Evolutionary conservation across 2,113 vertebrate genomes (phyloP), one percentile per base, ranked within the genome.

Genomic region (Cervus canadensis): DNA sequence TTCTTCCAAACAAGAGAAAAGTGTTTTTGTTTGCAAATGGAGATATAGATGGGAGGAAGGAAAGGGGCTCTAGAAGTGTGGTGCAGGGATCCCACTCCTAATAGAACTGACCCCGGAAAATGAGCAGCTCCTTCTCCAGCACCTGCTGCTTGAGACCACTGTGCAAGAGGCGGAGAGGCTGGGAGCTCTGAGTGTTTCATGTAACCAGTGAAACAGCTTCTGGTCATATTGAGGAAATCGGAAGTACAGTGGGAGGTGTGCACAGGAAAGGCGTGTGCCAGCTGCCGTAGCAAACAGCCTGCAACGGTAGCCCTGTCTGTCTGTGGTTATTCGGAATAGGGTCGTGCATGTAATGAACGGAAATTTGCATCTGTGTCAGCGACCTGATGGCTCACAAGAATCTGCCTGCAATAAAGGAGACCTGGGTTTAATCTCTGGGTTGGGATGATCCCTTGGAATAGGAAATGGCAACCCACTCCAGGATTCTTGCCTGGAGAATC

Each of bases 241-340:
- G 17, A 84, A 33, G 16, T 10, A 0, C 2, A 2, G 23, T 6
- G 13, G 23, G n/a, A 71, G 3, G 25, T 17, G 4, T n/a, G 21
- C 43, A n/a, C 10, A 6, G 7, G 4, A 43, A 3, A 12, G 21
- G 26, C 21, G 1, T 0, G 6, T 48, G 50, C 36, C 7, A 0
- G 21, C 6, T 33, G 64, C 23, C 19, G 1, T 14, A 15, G 12
- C 40, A 33, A 26, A 26, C 23, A 43, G 40, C 40, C 71, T 43
- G 40, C 23, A 25, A 7, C 7, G 40, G 71, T 3, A 14, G 71
- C 40, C 40, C 71, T 40, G 67, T 23, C 71, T 40, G 67, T 23
- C 64, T 71, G 23, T 43, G 19, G 67, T 12, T 74, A 74, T 40
- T 74, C 10, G 3, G 10, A 13, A 40, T 76, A 26, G 23, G 11